phyloP scores from a whole-genome alignment of 2,888 invertebrate genomes.

The Agrenia bidenticulata region DNA sequence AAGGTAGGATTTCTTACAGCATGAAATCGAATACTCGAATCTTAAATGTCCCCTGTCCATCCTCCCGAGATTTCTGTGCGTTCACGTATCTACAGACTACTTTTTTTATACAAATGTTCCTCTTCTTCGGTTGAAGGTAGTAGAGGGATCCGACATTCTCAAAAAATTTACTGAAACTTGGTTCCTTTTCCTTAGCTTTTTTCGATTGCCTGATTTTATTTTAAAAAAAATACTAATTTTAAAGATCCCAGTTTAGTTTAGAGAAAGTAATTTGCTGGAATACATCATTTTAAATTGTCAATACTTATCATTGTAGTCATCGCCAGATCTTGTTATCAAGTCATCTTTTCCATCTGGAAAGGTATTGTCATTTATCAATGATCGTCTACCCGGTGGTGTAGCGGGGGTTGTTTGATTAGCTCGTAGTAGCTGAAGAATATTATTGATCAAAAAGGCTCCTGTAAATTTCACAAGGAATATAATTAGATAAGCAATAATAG shows the following conservation, averaged over 20 bases:
- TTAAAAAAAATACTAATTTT: too few relatives aligned
- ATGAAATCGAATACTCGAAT: slow-evolving; percentile 49
- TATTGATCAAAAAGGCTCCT: slow-evolving; percentile 52
- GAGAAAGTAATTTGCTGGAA: neutral
- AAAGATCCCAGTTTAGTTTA: neutral
- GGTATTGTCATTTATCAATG: slow-evolving; percentile 5
- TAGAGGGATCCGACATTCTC: slow-evolving; percentile 51
- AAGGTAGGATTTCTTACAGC: slow-evolving; percentile 44
- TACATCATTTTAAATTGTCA: slow-evolving; percentile 4
- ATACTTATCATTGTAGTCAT: neutral
- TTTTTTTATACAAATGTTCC: slow-evolving; percentile 50
- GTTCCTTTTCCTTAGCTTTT: slow-evolving; percentile 14
- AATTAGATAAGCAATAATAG: too few relatives aligned
- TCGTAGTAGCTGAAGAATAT: slow-evolving; percentile 50
- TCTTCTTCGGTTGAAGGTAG: slow-evolving; percentile 48
- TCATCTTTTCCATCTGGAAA: neutral
- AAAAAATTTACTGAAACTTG: slow-evolving; percentile 49
- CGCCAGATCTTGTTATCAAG: neutral
- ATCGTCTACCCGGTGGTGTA: neutral
- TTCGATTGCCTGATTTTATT: neutral
- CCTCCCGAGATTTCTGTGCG: slow-evolving; percentile 40
- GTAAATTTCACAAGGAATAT: slow-evolving; percentile 10
- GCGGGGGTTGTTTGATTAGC: slow-evolving; percentile 31
- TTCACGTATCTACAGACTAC: slow-evolving; percentile 48
- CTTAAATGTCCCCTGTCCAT: slow-evolving; percentile 28